These are phyloP conservation scores for Oplegnathus fasciatus DNA, from an alignment of 2,113 vertebrate genomes.

Conservation along the genomic window DNA sequence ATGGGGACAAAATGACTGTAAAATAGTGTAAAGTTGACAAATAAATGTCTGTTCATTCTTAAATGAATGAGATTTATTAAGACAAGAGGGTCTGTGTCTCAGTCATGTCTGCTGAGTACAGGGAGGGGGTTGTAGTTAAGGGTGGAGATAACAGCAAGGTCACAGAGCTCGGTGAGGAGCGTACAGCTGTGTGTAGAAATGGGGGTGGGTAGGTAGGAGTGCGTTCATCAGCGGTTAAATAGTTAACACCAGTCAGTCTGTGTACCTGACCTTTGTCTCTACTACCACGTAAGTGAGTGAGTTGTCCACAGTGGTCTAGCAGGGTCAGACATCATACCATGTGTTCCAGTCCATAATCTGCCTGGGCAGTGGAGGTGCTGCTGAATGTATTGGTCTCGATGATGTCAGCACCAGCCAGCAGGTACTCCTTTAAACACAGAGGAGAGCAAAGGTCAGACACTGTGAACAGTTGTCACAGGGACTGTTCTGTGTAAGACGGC, in stretches of 20 bases:
- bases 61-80: neutral
- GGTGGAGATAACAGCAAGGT: slow-evolving; percentile 8
- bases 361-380: slow-evolving; percentile 93
- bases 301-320: neutral
- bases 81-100: neutral
- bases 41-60: neutral
- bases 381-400: slow-evolving; percentile 99
- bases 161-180: neutral
- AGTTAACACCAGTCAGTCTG: neutral
- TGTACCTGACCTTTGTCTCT: neutral
- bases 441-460: neutral
- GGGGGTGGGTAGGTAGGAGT: neutral
- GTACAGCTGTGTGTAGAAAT: neutral
- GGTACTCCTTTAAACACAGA: slow-evolving; percentile 88
- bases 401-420: slow-evolving; percentile 94
- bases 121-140: neutral
- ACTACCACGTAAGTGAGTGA: neutral
- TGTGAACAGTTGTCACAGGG: too few species aligned
- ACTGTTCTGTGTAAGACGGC: neutral
- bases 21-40: neutral
- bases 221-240: neutral
- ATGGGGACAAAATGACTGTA: neutral
- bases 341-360: slow-evolving; percentile 93
- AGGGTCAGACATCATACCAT: slow-evolving; percentile 85
- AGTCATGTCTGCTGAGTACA: neutral